Percentiles rank a stretch among this genome's conserved stretches.
phyloP scores from a whole-genome alignment of 30 jellyfish, hydroid and myxozoan genomes.

The Calvadosia cruxmelitensis region DNA sequence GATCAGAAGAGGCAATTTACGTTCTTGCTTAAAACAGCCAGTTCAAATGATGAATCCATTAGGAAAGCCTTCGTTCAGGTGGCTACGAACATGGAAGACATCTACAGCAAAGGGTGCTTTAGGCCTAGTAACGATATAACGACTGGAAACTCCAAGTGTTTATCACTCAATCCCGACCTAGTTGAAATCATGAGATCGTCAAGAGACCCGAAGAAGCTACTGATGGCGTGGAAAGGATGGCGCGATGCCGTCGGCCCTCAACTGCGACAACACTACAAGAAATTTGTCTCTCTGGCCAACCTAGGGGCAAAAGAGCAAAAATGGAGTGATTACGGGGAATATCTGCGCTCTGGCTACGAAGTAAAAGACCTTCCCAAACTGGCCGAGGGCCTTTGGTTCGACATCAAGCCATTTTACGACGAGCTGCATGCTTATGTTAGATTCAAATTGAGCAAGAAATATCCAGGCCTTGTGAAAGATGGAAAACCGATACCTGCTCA shows the following conservation, averaged over 20 bases:
- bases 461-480: conserved; percentile 39
- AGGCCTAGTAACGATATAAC: conserved; percentile 37
- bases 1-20: conserved; percentile 52
- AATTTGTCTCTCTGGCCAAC: conserved; percentile 45
- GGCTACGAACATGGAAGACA: conserved; percentile 38
- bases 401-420: conserved; percentile 79
- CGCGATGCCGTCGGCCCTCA: conserved; percentile 68
- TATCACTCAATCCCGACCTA: conserved; percentile 49
- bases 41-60: conserved; percentile 27
- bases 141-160: conserved; percentile 24
- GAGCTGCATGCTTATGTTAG: conserved; percentile 93
- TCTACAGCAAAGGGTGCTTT: conserved; percentile 71
- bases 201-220: conserved; percentile 40
- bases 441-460: conserved; percentile 28
- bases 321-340: conserved; percentile 73
- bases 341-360: conserved; percentile 75
- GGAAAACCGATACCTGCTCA: conserved; percentile 94
- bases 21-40: conserved; percentile 30
- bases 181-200: conserved; percentile 37
- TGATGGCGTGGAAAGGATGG: conserved; percentile 88
- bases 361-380: conserved; percentile 33
- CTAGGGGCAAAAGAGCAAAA: conserved; percentile 68
- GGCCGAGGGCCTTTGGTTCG: conserved; percentile 72
- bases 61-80: conserved; percentile 21
- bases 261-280: conserved; percentile 32